Base-by-base conservation (phyloP, 2,888 invertebrate species). In the Diplazon laetatorius region DNA sequence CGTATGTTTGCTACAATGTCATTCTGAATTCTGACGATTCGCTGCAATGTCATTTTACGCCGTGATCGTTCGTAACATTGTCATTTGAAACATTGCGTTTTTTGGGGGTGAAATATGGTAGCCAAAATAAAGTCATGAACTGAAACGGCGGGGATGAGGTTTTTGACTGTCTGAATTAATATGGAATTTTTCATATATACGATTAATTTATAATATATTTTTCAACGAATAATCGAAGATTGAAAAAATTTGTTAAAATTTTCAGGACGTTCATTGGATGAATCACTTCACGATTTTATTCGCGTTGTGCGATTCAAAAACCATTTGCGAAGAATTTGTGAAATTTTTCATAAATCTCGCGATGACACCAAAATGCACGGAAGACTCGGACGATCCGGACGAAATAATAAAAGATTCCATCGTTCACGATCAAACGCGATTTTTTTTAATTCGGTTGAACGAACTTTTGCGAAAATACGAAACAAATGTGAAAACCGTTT, bases 301-400 rank as follows among this genome's bases (percentile, higher is more conserved):
- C n/a, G 62, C 55, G 60, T 65, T 77, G 1, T 68, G 72, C 35
- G 48, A 72, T 3, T 72, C 52, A n/a, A 39, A 35, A 18, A 22
- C 16, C 14, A 68, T 72, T 44, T 68, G 72, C 12, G 68, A 77
- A 39, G 20, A 65, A 55, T 57, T 46, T 37, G 39, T 18, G 22
- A 12, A 50, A 22, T 50, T 50, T n/a, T 22, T 50, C n/a, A 22
- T 12, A 9, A n/a, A n/a, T 50, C 50, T 12, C 12, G 4, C 22
- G 50, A 50, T 50, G 22, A 50, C 22, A 4, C 50, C 50, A 5
- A 22, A 22, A 50, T 22, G 9, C 5, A 22, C 22, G 50, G 2
- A 4, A 50, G 22, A 50, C 22, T n/a, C n/a, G 5, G 50, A 25
- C 1, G 50, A 50, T 6, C 50, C 50, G 22, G 12, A 50, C 3